Conservation (phyloP, 2,888 invertebrate species). For the Ecdyonurus torrentis region DNA sequence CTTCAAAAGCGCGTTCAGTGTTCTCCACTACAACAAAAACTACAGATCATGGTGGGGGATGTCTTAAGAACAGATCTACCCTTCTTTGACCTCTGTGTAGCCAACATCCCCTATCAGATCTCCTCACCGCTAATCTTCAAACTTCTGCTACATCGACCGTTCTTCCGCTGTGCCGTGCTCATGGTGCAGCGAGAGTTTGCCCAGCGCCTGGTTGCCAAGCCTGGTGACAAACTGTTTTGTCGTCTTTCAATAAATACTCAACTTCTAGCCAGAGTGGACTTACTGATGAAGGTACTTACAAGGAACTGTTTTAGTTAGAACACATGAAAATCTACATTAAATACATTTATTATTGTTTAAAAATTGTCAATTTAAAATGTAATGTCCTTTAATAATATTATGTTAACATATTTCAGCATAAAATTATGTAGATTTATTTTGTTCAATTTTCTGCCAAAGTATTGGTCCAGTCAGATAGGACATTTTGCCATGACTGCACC, state of each 20-base stretch:
- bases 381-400: background rate
- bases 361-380: background rate
- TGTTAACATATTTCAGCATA: no score
- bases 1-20: constrained; percentile 90
- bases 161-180: constrained; percentile 84
- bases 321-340: background rate
- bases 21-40: constrained; percentile 72
- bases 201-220: constrained; percentile 86
- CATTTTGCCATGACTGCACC: no score
- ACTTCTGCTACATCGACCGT: constrained; percentile 61
- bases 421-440: no score
- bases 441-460: no score
- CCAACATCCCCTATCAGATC: constrained; percentile 97
- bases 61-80: constrained; percentile 87
- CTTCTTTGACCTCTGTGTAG: constrained; percentile 95
- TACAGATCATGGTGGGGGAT: constrained; percentile 88
- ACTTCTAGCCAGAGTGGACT: constrained; percentile 81
- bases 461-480: no score
- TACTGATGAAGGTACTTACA: constrained; percentile 82
- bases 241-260: constrained; percentile 94
- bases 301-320: constrained; percentile 1
- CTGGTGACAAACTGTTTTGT: constrained; percentile 94
- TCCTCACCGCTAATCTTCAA: constrained; percentile 94
- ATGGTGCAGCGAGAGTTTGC: constrained; percentile 99
- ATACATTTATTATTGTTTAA: background rate